A percentile compares a stretch with the other conserved stretches of the same genome.
Evolutionary conservation across 2,888 invertebrate species (phyloP).

Genomic region (Mythimna impura): DNA sequence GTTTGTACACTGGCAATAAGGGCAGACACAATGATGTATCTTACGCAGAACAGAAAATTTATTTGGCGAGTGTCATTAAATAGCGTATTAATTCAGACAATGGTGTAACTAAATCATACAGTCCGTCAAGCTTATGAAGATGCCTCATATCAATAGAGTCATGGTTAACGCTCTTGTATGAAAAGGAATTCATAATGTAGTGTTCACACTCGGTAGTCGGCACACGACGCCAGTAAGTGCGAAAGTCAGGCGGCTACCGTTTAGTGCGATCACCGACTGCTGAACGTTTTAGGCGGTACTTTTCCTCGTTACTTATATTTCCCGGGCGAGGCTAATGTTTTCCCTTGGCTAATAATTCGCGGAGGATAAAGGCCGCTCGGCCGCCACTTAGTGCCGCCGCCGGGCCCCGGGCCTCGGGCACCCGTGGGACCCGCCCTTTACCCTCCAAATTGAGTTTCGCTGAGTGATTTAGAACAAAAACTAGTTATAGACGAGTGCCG

Average conservation of each 20-base stretch:
- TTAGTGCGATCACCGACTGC: conserved; percentile 51
- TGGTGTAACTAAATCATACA: background rate
- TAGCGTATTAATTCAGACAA: background rate
- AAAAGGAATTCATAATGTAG: background rate
- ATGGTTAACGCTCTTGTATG: background rate
- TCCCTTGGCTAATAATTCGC: conserved; percentile 80
- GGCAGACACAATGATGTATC: background rate
- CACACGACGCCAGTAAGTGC: conserved; percentile 29
- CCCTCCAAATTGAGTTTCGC: conserved; percentile 83
- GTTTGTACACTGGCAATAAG: background rate
- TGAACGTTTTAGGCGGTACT: conserved; percentile 65
- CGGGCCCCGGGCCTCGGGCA: conserved; percentile 49
- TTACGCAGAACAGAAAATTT: background rate
- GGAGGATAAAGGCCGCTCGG: conserved; percentile 74
- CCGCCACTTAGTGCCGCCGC: conserved; percentile 73
- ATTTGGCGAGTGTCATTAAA: background rate
- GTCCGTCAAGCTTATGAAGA: background rate
- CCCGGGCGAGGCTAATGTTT: conserved; percentile 75
- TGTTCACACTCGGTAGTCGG: background rate
- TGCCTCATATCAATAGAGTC: background rate
- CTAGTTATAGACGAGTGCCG: conserved; percentile 74
- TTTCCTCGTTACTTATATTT: conserved; percentile 74
- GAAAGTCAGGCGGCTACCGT: conserved; percentile 44
- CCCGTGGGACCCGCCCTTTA: conserved; percentile 75
- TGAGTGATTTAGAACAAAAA: conserved; percentile 84